These are phyloP conservation scores for Trichacis sp. DNA, from an alignment of 2,888 invertebrate species.

Conservation along the genomic window DNA sequence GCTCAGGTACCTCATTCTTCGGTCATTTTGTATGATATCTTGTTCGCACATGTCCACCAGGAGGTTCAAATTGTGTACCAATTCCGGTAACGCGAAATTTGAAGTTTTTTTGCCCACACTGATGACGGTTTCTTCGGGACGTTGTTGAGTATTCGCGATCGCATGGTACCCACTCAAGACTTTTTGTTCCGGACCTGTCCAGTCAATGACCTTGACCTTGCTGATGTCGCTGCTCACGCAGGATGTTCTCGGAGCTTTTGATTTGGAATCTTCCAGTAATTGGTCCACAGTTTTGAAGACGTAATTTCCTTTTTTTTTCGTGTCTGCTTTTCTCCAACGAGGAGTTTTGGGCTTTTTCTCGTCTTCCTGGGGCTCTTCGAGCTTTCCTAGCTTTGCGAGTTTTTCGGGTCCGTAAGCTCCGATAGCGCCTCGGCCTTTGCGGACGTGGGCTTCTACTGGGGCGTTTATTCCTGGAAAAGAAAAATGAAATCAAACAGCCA, in stretches of 20 bases:
- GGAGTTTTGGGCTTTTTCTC: conserved; percentile 76
- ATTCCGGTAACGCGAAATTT: conserved; percentile 87
- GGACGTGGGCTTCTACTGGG: conserved; percentile 92
- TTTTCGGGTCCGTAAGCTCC: conserved; percentile 91
- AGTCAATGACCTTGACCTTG: conserved; percentile 97
- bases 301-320: conserved; percentile 79
- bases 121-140: conserved; percentile 72
- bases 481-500: no score
- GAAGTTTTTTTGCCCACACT: conserved; percentile 73
- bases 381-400: conserved; percentile 73
- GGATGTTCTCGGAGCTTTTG: conserved; percentile 64
- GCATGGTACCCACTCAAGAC: conserved; percentile 95
- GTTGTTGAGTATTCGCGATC: conserved; percentile 78
- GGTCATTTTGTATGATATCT: conserved; percentile 90
- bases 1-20: conserved; percentile 80
- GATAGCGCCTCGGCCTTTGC: conserved; percentile 95
- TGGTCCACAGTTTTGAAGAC: conserved; percentile 89
- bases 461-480: conserved; percentile 76
- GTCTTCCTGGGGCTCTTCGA: conserved; percentile 55
- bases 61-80: conserved; percentile 91
- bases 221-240: conserved; percentile 74
- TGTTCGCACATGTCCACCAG: conserved; percentile 95
- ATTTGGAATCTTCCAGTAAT: conserved; percentile 88
- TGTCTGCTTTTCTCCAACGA: conserved; percentile 78
- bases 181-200: conserved; percentile 96